These are phyloP conservation scores for Apostichopus leukothele DNA, from an alignment of 53 echinoderm and acorn worm species.

Conservation along the genomic window DNA sequence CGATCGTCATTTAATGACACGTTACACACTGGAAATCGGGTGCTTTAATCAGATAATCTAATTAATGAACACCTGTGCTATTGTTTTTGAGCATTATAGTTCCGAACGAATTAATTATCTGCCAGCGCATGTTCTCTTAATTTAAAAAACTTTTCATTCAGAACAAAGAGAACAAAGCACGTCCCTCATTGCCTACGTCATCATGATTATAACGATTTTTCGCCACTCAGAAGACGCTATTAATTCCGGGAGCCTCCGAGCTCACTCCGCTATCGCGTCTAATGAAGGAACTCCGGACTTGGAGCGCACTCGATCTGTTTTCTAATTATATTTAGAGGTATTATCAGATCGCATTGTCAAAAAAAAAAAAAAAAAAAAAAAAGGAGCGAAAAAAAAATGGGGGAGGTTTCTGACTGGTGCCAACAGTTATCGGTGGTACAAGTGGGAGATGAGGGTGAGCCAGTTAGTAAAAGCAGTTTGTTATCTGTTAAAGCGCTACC, in stretches of 20 bases:
- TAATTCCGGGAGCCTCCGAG: slow-evolving; percentile 4
- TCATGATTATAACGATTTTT: slow-evolving; percentile 24
- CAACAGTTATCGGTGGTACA: slow-evolving; percentile 8
- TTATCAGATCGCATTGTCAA: slow-evolving; percentile 23
- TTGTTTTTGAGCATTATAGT: slow-evolving; percentile 22
- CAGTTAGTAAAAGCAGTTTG: slow-evolving; percentile 41
- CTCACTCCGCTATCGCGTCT: slow-evolving; percentile 20
- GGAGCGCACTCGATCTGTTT: not conserved
- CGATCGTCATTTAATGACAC: not conserved
- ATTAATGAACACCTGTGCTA: slow-evolving; percentile 50
- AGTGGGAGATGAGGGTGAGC: slow-evolving; percentile 3
- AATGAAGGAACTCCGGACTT: slow-evolving; percentile 20
- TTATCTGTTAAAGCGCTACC: slow-evolving; percentile 40
- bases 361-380: not conserved
- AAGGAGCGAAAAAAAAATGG: not conserved
- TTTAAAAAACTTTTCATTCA: slow-evolving; percentile 27
- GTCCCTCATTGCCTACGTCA: slow-evolving; percentile 43
- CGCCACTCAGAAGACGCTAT: slow-evolving; percentile 31
- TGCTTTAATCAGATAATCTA: slow-evolving; percentile 33
- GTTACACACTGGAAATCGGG: not conserved
- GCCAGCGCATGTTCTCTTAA: slow-evolving; percentile 35
- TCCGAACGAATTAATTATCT: slow-evolving; percentile 43
- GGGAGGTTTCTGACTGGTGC: slow-evolving; percentile 39
- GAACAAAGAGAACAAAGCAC: slow-evolving; percentile 47
- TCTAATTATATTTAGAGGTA: slow-evolving; percentile 24